Base-by-base conservation (phyloP, 1,140 invertebrate genomes). In the Drosophila eugracilis region DNA sequence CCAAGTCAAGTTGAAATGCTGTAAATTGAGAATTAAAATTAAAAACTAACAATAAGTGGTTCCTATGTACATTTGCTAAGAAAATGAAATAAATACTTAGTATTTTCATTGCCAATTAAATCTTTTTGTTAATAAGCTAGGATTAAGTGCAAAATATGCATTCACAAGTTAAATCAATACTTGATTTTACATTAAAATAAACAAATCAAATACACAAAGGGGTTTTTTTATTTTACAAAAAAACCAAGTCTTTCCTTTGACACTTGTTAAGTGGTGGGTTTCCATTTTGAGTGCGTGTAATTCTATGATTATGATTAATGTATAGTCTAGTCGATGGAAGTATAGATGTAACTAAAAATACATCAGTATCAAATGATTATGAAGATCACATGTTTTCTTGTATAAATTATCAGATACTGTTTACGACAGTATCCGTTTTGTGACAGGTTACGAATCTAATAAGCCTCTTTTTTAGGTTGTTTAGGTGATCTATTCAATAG, bases 121-220 rank as follows among this genome's bases (percentile, higher is more conserved):
- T n/a, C n/a, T n/a, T n/a, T n/a, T n/a, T n/a, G n/a, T n/a, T n/a
- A n/a, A n/a, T n/a, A n/a, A 26, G 26, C 26, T 26, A 26, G 26
- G 26, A 28, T 28, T 30, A 30, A 30, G 42, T 14, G 42, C n/a
- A 44, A 44, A 15, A 26, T 5, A 39, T 26, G 44, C 44, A 45
- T 45, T 45, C 22, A 14, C 21, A 44, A 24, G 41, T 3, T 22
- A 14, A 26, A 5, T 26, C 1, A 7, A 14, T 26, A 26, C 42
- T 44, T 44, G 21, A 21, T 44, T 44, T 44, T 15, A 24, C 17
- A 41, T 4, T 37, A 12, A 28, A 26, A 45, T 45, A 45, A 45
- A 45, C 42, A 1, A 26, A 5, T 45, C 21, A 15, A 28, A 10
- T 45, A 2, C 10, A 28, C n/a, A 10, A 17, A 10, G 0, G 4